Percentiles rank a stretch among this genome's conserved stretches.
Evolutionary conservation across 2,113 vertebrate genomes (phyloP).

Genomic region (Speoplatyrhinus poulsoni): DNA sequence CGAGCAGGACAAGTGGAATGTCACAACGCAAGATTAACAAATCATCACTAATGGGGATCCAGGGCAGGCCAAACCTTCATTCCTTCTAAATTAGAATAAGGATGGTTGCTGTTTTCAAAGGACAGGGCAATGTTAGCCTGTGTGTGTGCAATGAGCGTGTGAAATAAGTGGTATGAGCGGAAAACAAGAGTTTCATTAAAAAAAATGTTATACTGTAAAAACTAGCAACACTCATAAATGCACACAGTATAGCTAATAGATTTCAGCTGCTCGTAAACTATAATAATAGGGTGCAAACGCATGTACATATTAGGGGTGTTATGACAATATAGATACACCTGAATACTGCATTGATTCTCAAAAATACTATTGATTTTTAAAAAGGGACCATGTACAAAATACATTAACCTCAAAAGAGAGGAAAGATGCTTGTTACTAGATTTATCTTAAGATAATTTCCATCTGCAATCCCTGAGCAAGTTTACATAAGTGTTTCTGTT

Average conservation of each 20-base stretch:
- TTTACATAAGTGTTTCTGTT: too few species aligned
- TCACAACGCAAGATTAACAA: slow-evolving; percentile 40
- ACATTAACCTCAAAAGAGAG: too few species aligned
- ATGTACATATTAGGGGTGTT: too few species aligned
- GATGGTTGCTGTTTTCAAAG: slow-evolving; percentile 58
- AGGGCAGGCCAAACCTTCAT: slow-evolving; percentile 61
- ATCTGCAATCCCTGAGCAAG: too few species aligned
- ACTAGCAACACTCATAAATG: slow-evolving; percentile 23
- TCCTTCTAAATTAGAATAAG: slow-evolving; percentile 65
- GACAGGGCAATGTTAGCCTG: slow-evolving; percentile 44
- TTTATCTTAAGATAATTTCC: too few species aligned
- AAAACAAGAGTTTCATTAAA: slow-evolving; percentile 48
- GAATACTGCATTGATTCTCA: too few species aligned
- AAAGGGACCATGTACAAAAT: too few species aligned
- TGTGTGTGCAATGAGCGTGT: neutral
- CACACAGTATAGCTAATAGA: slow-evolving; percentile 44
- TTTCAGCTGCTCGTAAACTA: slow-evolving; percentile 33
- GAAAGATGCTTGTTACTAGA: too few species aligned
- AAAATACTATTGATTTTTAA: too few species aligned
- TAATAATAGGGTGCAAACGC: slow-evolving; percentile 18
- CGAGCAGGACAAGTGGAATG: slow-evolving; percentile 14
- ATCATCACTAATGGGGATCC: slow-evolving; percentile 59
- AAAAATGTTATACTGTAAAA: slow-evolving; percentile 10
- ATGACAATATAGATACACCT: too few species aligned
- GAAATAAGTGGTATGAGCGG: neutral